A percentile compares a stretch with the other conserved stretches of the same genome.
Conservation (phyloP, 2,888 invertebrate species). For the Deilephila elpenor region DNA sequence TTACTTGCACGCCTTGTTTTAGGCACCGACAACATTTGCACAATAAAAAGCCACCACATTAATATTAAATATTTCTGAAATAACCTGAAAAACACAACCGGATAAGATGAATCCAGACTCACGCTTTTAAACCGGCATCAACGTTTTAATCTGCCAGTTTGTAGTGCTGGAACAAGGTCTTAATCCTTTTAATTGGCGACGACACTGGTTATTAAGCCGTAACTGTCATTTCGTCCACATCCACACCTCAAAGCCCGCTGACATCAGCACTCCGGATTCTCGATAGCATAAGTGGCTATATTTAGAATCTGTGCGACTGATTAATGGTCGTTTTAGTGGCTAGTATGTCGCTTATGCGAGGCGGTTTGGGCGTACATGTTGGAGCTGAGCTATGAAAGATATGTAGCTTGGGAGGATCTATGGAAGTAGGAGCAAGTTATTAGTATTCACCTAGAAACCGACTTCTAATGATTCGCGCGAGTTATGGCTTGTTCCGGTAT, state of each 20-base stretch:
- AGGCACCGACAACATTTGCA: too few species aligned
- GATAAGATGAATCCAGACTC: background rate
- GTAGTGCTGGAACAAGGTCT: background rate
- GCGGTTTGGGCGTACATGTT: slow-evolving; percentile 2
- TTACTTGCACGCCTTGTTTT: too few species aligned
- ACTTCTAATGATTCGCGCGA: too few species aligned
- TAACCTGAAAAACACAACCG: background rate
- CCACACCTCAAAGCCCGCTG: slow-evolving; percentile 49
- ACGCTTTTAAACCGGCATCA: background rate
- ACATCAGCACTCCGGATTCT: slow-evolving; percentile 70
- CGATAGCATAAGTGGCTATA: slow-evolving; percentile 80
- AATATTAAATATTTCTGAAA: too few species aligned
- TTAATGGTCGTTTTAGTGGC: slow-evolving; percentile 73
- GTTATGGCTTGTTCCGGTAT: too few species aligned
- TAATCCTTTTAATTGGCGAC: slow-evolving; percentile 24
- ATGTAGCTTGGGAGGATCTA: background rate
- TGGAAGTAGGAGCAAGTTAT: too few species aligned
- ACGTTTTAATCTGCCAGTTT: background rate
- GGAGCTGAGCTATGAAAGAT: slow-evolving; percentile 17
- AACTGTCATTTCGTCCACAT: slow-evolving; percentile 22
- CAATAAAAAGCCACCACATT: too few species aligned
- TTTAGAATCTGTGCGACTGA: slow-evolving; percentile 81
- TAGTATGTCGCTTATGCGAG: slow-evolving; percentile 31
- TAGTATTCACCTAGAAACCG: too few species aligned
- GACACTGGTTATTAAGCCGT: slow-evolving; percentile 31